A percentile compares a stretch with the other conserved stretches of the same genome.
These are phyloP conservation scores for Marmota flaviventris DNA, from an alignment of 2,113 vertebrate genomes.

Conservation along the genomic window DNA sequence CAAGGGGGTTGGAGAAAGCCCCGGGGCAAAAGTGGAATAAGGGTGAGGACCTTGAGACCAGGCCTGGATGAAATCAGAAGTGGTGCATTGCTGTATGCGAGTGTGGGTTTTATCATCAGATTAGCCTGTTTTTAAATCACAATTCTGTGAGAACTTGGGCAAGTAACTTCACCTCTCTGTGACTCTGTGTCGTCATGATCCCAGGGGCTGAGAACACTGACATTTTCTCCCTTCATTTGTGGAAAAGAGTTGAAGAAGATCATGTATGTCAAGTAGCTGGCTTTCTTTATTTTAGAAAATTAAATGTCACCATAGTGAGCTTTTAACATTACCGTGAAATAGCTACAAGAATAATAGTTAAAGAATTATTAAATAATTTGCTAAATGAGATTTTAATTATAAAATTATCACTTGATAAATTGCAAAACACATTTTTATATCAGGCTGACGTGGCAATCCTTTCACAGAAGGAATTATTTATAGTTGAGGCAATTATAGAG, in stretches of 20 bases:
- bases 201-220: background rate
- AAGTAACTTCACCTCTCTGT: background rate
- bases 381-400: background rate
- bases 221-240: background rate
- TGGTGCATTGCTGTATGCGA: fast-evolving
- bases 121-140: background rate
- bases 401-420: constrained; percentile 44
- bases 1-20: background rate
- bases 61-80: background rate
- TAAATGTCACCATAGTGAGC: constrained; percentile 89
- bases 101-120: background rate
- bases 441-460: constrained; percentile 85
- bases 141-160: background rate
- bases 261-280: background rate
- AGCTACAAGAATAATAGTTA: constrained; percentile 86
- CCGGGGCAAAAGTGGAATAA: background rate
- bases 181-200: background rate
- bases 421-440: constrained; percentile 1
- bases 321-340: constrained; percentile 88
- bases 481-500: constrained; percentile 73
- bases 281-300: background rate
- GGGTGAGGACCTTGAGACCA: background rate
- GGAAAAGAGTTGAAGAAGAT: background rate
- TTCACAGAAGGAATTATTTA: constrained; percentile 92
- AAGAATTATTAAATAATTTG: constrained; percentile 41